A percentile compares a stretch with the other conserved stretches of the same genome.
Conservation (phyloP, 1,140 invertebrate genomes). For the Aphelenchoides fujianensis region DNA sequence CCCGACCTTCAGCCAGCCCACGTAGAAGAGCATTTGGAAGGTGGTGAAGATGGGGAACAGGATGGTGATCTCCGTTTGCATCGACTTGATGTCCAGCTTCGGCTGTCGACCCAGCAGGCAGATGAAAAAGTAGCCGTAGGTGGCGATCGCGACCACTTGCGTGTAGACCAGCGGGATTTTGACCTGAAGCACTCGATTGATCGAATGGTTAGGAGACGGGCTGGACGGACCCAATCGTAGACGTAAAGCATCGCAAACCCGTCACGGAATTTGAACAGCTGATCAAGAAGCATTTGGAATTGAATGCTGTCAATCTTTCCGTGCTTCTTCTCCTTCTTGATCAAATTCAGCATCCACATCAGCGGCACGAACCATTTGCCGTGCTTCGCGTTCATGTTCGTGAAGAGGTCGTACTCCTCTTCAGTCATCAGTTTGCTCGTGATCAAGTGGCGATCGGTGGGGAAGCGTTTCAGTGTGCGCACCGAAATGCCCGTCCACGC, state of each 20-base stretch:
- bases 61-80: constrained; percentile 60
- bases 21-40: constrained; percentile 78
- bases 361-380: constrained; percentile 62
- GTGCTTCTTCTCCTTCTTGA: constrained; percentile 52
- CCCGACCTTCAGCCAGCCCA: constrained; percentile 80
- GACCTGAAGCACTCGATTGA: no score
- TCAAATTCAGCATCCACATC: constrained; percentile 62
- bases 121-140: constrained; percentile 84
- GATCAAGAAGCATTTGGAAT: constrained; percentile 57
- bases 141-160: constrained; percentile 78
- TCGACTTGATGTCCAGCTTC: constrained; percentile 61
- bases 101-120: constrained; percentile 67
- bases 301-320: constrained; percentile 55
- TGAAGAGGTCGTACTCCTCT: constrained; percentile 65
- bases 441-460: constrained; percentile 82
- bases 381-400: constrained; percentile 55
- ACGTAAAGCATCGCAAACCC: constrained; percentile 66
- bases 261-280: constrained; percentile 61
- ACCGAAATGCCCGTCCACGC: constrained; percentile 70
- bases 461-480: constrained; percentile 81
- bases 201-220: no score
- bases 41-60: constrained; percentile 66
- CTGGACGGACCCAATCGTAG: constrained; percentile 67
- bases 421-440: constrained; percentile 72
- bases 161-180: constrained; percentile 69